Conservation (phyloP, 2,888 invertebrate genomes). For the Lepidocyrtoides sp. region DNA sequence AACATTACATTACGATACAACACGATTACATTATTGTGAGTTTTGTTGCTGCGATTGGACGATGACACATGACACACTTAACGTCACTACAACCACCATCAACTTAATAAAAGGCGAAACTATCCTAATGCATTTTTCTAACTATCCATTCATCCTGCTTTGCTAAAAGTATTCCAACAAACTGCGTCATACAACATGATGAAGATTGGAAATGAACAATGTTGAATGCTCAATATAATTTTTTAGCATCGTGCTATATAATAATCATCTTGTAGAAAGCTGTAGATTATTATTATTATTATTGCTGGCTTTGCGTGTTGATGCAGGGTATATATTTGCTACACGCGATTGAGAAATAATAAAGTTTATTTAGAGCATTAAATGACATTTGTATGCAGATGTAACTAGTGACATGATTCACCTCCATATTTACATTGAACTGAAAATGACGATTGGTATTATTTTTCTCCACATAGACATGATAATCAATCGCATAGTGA, state of each 20-base stretch:
- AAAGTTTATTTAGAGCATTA: background rate
- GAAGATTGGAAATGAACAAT: background rate
- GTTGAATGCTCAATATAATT: too few species aligned
- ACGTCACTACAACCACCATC: too few species aligned
- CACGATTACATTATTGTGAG: background rate
- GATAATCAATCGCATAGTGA: slow-evolving; percentile 85
- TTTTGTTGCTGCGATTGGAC: background rate
- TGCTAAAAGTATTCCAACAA: background rate
- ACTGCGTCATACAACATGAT: background rate
- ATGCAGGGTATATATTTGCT: background rate
- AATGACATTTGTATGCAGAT: background rate
- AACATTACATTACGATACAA: too few species aligned
- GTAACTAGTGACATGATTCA: background rate
- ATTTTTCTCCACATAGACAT: slow-evolving; percentile 74
- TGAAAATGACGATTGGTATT: background rate
- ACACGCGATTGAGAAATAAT: too few species aligned
- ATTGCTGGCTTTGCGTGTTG: background rate
- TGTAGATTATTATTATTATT: too few species aligned
- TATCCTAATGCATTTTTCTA: background rate
- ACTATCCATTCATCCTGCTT: background rate
- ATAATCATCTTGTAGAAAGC: too few species aligned
- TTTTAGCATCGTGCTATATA: too few species aligned
- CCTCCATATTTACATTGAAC: background rate
- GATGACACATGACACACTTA: slow-evolving; percentile 35
- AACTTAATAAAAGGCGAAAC: background rate